Percentiles rank a stretch among this genome's conserved stretches.
These are phyloP conservation scores for Mellilla xanthometata DNA, from an alignment of 2,888 invertebrate genomes.

Conservation along the genomic window DNA sequence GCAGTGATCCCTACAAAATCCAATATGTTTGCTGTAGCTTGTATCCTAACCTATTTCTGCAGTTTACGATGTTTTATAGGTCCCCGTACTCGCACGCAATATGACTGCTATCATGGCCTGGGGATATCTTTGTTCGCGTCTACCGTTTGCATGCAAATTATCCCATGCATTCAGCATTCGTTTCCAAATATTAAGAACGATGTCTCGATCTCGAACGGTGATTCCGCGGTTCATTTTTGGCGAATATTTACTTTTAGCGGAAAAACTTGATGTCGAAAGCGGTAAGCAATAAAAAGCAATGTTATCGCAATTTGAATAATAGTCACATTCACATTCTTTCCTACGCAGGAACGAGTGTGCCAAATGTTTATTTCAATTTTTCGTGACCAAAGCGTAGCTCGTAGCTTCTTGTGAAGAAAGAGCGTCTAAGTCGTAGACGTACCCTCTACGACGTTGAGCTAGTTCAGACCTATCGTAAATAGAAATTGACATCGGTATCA, in stretches of 20 bases:
- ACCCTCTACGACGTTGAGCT: conserved; percentile 28
- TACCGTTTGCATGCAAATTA: conserved; percentile 14
- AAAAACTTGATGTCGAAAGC: conserved; percentile 25
- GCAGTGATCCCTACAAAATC: conserved; percentile 26
- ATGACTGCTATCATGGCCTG: conserved; percentile 16
- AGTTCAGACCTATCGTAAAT: conserved; percentile 49
- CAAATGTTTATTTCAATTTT: conserved; percentile 38
- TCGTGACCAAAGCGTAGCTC: conserved; percentile 26
- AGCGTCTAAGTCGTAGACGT: conserved; percentile 4
- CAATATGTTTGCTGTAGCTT: conserved; percentile 31
- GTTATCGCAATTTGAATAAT: conserved; percentile 36
- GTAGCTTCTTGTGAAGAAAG: conserved; percentile 19
- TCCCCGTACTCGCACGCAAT: conserved; percentile 17
- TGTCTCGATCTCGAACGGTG: conserved; percentile 16
- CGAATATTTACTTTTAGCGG: conserved; percentile 20
- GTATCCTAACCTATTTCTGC: conserved; percentile 17
- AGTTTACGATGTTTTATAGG: conserved; percentile 20
- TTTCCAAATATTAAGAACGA: conserved; percentile 16
- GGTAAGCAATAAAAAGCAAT: conserved; percentile 34
- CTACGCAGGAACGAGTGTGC: conserved; percentile 33
- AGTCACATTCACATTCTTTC: conserved; percentile 33
- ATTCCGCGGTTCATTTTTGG: conserved; percentile 22
- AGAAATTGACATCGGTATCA: conserved; percentile 64
- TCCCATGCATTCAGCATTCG: conserved; percentile 6
- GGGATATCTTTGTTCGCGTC: conserved; percentile 15